Base-by-base conservation (phyloP, 2,888 invertebrate genomes). In the Mamestra brassicae region DNA sequence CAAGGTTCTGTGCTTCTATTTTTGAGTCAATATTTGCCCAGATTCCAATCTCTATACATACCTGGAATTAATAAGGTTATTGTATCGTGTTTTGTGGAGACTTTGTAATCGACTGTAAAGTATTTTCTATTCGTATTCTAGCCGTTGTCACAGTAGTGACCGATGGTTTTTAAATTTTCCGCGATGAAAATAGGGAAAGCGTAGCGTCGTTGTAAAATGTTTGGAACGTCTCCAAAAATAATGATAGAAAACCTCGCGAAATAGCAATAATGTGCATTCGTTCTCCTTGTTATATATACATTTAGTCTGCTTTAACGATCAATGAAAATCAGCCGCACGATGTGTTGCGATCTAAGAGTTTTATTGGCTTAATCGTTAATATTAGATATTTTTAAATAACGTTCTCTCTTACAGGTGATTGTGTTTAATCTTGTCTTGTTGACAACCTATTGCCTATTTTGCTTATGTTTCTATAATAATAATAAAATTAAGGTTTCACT, bases 101-200 rank as follows among this genome's bases (percentile, higher is more conserved):
- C 92, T 91, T 95, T 95, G 95, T 94, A 96, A 96, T 90, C 95
- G 84, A 89, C 96, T 96, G 93, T 96, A 96, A 95, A 93, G 91
- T 94, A 94, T 95, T 95, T 89, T 95, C 92, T 94, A 92, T 95
- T 95, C 94, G 93, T 94, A 91, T 94, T 95, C 93, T 94, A 96
- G 95, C 90, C 88, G 95, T 94, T 96, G 96, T 96, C 96, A 96
- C 95, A 93, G 89, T 90, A 89, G 95, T 96, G 96, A 96, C 93
- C 94, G 96, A 96, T 96, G 95, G 95, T 94, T 96, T 96, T 96
- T 95, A 96, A 95, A 96, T 95, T 96, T 96, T 96, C 92, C 85
- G 91, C 91, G 95, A 95, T 96, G 96, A 95, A 96, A 96, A 96
- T 95, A 96, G 96, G 96, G 96, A 96, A 96, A 96, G 94, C 95